Evolutionary conservation across 2,888 invertebrate genomes (phyloP).

Genomic region (Diadegma fenestrale): DNA sequence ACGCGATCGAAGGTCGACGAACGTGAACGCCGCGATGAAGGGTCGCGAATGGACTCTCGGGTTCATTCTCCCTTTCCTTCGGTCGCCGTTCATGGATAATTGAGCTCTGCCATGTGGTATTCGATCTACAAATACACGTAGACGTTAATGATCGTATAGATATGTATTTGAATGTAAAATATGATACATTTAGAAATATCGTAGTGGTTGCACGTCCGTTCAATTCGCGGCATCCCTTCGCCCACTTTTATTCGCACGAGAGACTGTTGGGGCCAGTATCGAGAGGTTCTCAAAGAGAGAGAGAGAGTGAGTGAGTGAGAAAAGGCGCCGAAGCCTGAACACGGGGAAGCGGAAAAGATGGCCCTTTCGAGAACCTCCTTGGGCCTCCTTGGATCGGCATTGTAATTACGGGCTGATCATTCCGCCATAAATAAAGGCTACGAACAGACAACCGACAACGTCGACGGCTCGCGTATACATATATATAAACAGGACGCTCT

Average conservation of each 20-base stretch:
- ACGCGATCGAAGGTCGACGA: conserved; percentile 59
- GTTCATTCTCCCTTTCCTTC: conserved; percentile 30
- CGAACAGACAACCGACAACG: conserved; percentile 66
- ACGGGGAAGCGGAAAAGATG: conserved; percentile 74
- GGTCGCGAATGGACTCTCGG: conserved; percentile 36
- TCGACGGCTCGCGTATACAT: conserved; percentile 35
- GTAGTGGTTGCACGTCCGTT: conserved; percentile 50
- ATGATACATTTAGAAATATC: conserved; percentile 42
- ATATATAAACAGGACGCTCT: conserved; percentile 20
- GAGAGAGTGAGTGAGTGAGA: conserved; percentile 64
- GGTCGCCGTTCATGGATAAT: conserved; percentile 59
- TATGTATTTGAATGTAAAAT: not conserved
- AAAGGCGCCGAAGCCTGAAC: conserved; percentile 56
- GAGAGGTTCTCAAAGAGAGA: conserved; percentile 53
- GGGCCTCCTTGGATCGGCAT: conserved; percentile 75
- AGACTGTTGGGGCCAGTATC: conserved; percentile 39
- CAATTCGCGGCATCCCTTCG: conserved; percentile 31
- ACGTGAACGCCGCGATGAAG: conserved; percentile 46
- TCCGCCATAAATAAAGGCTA: conserved; percentile 81
- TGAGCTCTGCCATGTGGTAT: conserved; percentile 44
- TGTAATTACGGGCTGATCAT: conserved; percentile 81
- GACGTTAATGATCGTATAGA: not conserved
- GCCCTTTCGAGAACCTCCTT: conserved; percentile 70
- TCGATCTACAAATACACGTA: conserved; percentile 32
- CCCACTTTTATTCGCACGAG: conserved; percentile 38